Evolutionary conservation across 35 echinoderm and acorn worm species (phyloP), one percentile per base, ranked within the genome.

Genomic region (Holothuria glaberrima): DNA sequence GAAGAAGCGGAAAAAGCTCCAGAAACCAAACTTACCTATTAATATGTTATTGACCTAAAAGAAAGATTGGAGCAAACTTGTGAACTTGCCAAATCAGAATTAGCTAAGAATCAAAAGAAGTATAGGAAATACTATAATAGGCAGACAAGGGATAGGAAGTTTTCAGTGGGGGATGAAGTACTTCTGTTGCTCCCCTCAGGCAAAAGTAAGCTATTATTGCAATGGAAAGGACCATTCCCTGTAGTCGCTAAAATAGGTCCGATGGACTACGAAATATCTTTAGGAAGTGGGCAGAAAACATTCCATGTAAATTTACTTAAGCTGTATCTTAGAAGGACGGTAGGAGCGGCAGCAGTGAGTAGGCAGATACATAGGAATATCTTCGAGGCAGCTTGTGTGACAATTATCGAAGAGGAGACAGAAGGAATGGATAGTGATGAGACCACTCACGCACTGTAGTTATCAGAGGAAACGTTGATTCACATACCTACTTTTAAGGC

Each of bases 151-250:
- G 5, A 34, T 19, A 30, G 75, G 12, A 10, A 80, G 18, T 80
- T 80, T 52, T 24, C 36, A 45, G 46, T 80, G 9, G 36, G 46
- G 0, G 75, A 80, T 46, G 50, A 80, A 48, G 75, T 80, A 48
- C 50, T 80, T 4, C 17, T 80, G 1, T 80, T 80, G 69, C 28
- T 80, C 16, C 69, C 75, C 12, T 45, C 75, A 7, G 46, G 46
- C 32, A 48, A 80, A 5, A 45, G 50, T 46, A 80, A 80, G 24
- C 46, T 80, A 5, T 18, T 80, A 35, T 25, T 80, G 12, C 75
- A 80, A 28, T 80, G 75, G 75, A 41, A 80, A 52, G 75, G 75
- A 6, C 75, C 75, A 46, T 80, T 48, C 46, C 33, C 6, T 2
- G 36, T 80, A 14, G 27, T 48, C 12, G 30, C 1, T 6, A 52